phyloP scores from a whole-genome alignment of 1,140 invertebrate genomes.

The Drosophila tani region DNA sequence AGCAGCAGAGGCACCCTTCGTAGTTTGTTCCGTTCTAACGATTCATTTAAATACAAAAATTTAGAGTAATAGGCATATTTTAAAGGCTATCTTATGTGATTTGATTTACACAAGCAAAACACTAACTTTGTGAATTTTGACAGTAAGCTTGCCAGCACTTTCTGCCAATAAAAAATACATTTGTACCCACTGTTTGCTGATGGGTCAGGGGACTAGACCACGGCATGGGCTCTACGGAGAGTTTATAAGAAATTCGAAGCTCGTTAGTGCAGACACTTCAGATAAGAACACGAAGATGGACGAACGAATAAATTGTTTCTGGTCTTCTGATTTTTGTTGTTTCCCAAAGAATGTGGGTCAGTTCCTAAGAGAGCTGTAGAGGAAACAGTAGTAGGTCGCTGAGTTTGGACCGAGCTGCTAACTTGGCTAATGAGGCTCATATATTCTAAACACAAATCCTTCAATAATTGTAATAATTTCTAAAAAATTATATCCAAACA shows the following conservation, averaged over 20 bases:
- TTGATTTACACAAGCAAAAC: neutral
- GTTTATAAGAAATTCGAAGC: conserved; percentile 71
- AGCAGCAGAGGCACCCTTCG: too few relatives aligned
- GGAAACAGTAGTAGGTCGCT: conserved; percentile 7
- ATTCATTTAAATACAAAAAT: too few relatives aligned
- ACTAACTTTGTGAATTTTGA: neutral
- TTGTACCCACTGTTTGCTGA: conserved; percentile 4
- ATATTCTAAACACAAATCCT: neutral
- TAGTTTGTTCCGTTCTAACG: too few relatives aligned
- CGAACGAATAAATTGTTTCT: conserved; percentile 57
- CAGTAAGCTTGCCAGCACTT: neutral
- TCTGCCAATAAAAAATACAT: neutral
- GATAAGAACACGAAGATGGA: conserved; percentile 64
- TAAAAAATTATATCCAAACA: too few relatives aligned
- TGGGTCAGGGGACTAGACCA: conserved; percentile 27
- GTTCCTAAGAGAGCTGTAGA: conserved; percentile 5
- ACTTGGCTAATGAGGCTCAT: conserved; percentile 1
- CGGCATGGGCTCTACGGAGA: conserved; percentile 12
- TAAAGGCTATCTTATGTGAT: too few relatives aligned
- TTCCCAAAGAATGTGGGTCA: conserved; percentile 43
- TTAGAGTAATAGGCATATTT: too few relatives aligned
- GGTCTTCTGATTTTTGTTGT: conserved; percentile 37
- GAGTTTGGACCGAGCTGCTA: neutral
- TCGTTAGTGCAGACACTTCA: conserved; percentile 78
- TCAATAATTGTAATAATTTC: neutral